Evolutionary conservation across 2,113 vertebrate species (phyloP), one percentile per base, ranked within the genome.

Genomic region (Periophthalmus modestus): DNA sequence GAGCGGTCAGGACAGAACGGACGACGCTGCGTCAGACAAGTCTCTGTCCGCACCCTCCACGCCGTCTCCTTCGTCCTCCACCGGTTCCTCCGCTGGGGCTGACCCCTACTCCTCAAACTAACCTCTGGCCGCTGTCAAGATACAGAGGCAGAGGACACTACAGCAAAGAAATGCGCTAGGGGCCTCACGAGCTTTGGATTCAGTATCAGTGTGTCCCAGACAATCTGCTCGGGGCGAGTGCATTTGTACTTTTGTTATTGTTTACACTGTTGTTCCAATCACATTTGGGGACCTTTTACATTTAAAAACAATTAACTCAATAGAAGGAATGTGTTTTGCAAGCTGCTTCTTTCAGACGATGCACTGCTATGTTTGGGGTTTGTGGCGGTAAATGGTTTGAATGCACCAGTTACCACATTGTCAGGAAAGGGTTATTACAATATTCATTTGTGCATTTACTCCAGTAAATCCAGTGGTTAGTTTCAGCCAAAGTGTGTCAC

Each of bases 1-100:
- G 71, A 93, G 91, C 71, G 93, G 87, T 65, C 94, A 93, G 13
- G 96, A 97, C 68, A 98, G 98, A 89, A 87, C 88, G 0, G 97
- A 97, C 71, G 96, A 97, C 79, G 94, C 90, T 48, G 92, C 93
- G 0, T 97, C 96, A 0, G 97, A 98, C 71, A 98, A 96, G 86
- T 97, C 96, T 34, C 93, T 93, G 81, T 95, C 97, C 1, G 95
- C 95, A 0, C 95, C 96, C 7, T 95, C 95, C 15, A 94, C 94
- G 24, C 95, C 96, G 59, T 98, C 98, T 36, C 97, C 97, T 0
- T 86, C 93, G 12, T 96, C 97, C 59, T 95, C 96, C 71, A 88
- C 89, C 0, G 82, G 75, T 61, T 91, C 92, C 13, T 87, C 95
- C 85, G 93, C 94, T 43, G 87, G 77, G n/a, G 93, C 95, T 76